Percentiles rank a stretch among this genome's conserved stretches.
Evolutionary conservation across 2,113 vertebrate species (phyloP).

Genomic region (Nematolebias whitei): DNA sequence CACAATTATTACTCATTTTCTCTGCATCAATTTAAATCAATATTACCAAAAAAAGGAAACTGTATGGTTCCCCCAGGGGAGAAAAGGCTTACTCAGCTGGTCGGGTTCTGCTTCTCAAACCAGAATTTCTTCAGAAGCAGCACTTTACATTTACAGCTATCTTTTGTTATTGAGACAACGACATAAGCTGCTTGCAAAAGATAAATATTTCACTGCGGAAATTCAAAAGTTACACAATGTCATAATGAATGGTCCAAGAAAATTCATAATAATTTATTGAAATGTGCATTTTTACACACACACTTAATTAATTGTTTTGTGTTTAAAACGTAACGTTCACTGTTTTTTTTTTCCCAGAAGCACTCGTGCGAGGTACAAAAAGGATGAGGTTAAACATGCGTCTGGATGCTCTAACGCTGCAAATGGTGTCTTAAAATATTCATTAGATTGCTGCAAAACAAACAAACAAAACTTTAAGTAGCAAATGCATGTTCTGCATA

Average conservation of each 20-base stretch:
- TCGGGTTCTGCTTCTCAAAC: neutral
- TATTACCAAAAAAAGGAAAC: neutral
- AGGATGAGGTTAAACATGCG: neutral
- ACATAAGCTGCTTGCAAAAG: neutral
- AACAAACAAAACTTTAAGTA: too few relatives aligned
- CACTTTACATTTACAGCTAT: neutral
- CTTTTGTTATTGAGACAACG: neutral
- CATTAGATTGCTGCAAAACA: too few relatives aligned
- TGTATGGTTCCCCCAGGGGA: neutral
- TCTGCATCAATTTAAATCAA: neutral
- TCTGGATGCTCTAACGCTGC: too few relatives aligned
- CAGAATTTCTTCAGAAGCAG: neutral
- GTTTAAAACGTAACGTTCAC: neutral
- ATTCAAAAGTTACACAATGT: neutral
- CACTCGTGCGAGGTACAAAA: neutral
- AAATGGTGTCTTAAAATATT: too few relatives aligned
- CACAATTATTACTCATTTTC: neutral
- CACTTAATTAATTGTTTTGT: neutral
- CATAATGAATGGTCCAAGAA: neutral
- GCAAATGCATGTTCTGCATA: slow-evolving; percentile 1
- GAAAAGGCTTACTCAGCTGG: neutral
- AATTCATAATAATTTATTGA: neutral
- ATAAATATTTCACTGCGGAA: neutral
- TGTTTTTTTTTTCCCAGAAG: neutral
- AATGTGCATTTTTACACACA: neutral